phyloP scores from a whole-genome alignment of 2,888 invertebrate genomes.

The Keiferia lycopersicella region DNA sequence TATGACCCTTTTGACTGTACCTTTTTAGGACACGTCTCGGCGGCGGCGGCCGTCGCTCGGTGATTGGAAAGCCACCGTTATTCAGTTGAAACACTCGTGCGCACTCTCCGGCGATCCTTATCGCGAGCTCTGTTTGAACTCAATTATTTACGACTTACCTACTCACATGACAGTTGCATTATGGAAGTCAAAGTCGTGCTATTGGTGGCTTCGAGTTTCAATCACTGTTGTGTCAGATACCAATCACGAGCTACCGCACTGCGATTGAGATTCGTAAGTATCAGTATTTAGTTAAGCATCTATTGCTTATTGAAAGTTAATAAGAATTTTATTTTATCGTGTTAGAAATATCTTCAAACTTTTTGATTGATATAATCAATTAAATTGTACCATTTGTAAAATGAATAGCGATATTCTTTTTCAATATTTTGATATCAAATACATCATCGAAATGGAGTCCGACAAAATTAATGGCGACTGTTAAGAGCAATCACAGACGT shows the following conservation, averaged over 20 bases:
- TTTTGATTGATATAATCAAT: background rate
- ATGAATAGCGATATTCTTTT: slow-evolving; percentile 22
- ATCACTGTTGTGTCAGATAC: slow-evolving; percentile 33
- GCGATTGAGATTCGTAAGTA: slow-evolving; percentile 11
- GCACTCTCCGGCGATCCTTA: slow-evolving; percentile 53
- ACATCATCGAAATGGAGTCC: slow-evolving; percentile 13
- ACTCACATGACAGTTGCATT: slow-evolving; percentile 55
- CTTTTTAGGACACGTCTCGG: slow-evolving; percentile 25
- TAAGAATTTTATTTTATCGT: slow-evolving; percentile 3
- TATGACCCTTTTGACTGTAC: slow-evolving; percentile 21
- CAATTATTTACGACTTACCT: slow-evolving; percentile 58
- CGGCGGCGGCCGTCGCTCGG: slow-evolving; percentile 42
- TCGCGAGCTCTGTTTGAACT: slow-evolving; percentile 60
- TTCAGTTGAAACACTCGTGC: slow-evolving; percentile 42
- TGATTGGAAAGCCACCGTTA: slow-evolving; percentile 44
- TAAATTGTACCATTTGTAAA: background rate
- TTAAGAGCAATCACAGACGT: slow-evolving; percentile 22
- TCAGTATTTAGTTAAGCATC: slow-evolving; percentile 13
- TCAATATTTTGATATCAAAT: background rate
- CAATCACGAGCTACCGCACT: slow-evolving; percentile 17
- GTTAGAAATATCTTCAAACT: background rate
- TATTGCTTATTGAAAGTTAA: background rate
- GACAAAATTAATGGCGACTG: slow-evolving; percentile 23
- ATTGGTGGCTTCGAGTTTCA: slow-evolving; percentile 43
- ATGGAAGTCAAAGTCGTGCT: slow-evolving; percentile 47